Evolutionary conservation across 2,797 vertebrate species (phyloP), one percentile per base, ranked within the genome.

Genomic region (Balearica regulorum): DNA sequence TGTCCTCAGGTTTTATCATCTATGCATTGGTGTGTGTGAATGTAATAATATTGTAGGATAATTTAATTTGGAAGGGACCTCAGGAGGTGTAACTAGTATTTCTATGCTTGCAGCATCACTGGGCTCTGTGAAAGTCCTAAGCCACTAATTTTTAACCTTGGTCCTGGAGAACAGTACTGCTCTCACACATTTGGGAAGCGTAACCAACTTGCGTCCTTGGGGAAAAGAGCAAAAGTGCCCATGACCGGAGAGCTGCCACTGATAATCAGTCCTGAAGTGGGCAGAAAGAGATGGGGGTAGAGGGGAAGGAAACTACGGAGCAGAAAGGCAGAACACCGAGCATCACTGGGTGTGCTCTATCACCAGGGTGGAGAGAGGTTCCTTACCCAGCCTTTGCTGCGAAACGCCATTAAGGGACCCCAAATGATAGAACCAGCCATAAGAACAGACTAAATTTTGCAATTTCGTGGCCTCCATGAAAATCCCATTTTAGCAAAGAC

Each of bases 401-500:
- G 5, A 78, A 92, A 66, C 54, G 83, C 64, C 28, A 6, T 89
- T 83, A 91, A 91, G 65, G 31, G 48, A 85, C 25, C 28, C 93
- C 77, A 80, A 93, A 83, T 75, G 95, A 54, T 44, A 91, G 88
- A 92, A 82, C 35, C 64, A 81, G 51, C 87, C 57, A 6, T 61
- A 82, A 75, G 75, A 92, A 78, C 58, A 87, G 89, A 26, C 72
- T 76, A 69, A 83, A 78, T 91, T 96, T 95, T 97, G 83, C 89
- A 76, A 78, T 96, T 95, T 94, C 82, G 89, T 58, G 61, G 89
- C 79, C 82, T 78, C 93, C 92, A 69, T 92, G 95, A 96, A 96
- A 96, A 96, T 95, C 93, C 83, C 57, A 92, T 96, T 96, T 96
- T 96, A 96, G 90, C 76, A 93, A 90, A 96, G 92, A 78, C 76